Percentiles rank a stretch among this genome's conserved stretches.
phyloP scores from a whole-genome alignment of 1,140 invertebrate genomes.

The Venturia canescens region DNA sequence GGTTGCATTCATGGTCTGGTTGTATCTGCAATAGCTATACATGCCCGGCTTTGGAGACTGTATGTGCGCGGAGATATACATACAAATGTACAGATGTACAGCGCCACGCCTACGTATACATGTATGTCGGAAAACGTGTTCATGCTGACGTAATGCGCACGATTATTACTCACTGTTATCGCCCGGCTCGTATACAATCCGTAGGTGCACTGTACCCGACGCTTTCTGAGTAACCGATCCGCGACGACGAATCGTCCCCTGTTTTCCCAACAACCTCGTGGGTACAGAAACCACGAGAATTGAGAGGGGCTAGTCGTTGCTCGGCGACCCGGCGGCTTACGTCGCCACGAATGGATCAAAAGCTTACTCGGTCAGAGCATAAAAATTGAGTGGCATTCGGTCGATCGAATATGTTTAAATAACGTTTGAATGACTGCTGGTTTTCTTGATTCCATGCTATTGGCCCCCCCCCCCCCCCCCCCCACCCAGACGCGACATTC shows the following conservation, averaged over 20 bases:
- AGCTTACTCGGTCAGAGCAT: too few relatives aligned
- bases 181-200: slow-evolving; percentile 32
- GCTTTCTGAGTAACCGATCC: slow-evolving; percentile 31
- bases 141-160: slow-evolving; percentile 69
- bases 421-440: too few relatives aligned
- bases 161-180: slow-evolving; percentile 70
- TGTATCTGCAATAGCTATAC: slow-evolving; percentile 18
- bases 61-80: slow-evolving; percentile 47
- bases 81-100: slow-evolving; percentile 10
- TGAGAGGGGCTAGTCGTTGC: neutral
- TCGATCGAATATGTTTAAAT: too few relatives aligned
- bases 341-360: neutral
- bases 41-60: slow-evolving; percentile 51
- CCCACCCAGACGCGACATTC: too few relatives aligned
- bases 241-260: neutral
- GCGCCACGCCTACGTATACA: neutral
- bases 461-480: too few relatives aligned
- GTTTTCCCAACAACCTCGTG: neutral
- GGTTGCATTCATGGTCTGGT: slow-evolving; percentile 58
- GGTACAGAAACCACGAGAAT: slow-evolving; percentile 5
- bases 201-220: neutral
- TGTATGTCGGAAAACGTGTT: slow-evolving; percentile 31
- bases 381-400: too few relatives aligned
- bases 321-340: neutral
- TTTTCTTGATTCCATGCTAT: too few relatives aligned